Percentiles rank a stretch among this genome's conserved stretches.
Conservation (phyloP, 2,113 vertebrate species). For the Proterorhinus semilunaris region DNA sequence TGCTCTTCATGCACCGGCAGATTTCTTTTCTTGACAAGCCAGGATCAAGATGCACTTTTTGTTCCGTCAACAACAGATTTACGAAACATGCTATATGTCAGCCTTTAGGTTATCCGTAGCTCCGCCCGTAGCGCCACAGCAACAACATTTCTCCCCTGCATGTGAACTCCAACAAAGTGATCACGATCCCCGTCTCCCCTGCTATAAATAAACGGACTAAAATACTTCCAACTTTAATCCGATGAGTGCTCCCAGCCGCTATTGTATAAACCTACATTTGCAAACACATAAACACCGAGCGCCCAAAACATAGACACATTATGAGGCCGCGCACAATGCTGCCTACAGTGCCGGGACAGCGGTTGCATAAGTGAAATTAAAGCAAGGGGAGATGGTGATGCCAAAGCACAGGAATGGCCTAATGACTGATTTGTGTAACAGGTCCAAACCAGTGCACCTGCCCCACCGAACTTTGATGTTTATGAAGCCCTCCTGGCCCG, state of each 20-base stretch:
- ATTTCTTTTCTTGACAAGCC: too few relatives aligned
- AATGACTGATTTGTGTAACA: slow-evolving; percentile 48
- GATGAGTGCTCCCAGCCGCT: slow-evolving; percentile 25
- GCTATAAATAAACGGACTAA: not conserved
- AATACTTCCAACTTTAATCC: slow-evolving; percentile 23
- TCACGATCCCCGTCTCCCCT: not conserved
- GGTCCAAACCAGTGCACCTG: slow-evolving; percentile 45
- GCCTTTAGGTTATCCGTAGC: too few relatives aligned
- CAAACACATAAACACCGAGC: slow-evolving; percentile 49
- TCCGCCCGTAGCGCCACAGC: not conserved
- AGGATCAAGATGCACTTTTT: too few relatives aligned
- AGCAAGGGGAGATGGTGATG: slow-evolving; percentile 48
- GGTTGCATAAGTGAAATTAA: slow-evolving; percentile 54
- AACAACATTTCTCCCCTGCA: not conserved
- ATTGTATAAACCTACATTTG: slow-evolving; percentile 42
- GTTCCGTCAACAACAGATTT: too few relatives aligned
- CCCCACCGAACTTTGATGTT: slow-evolving; percentile 46
- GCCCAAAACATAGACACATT: slow-evolving; percentile 35
- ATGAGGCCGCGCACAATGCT: slow-evolving; percentile 48
- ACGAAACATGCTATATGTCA: too few relatives aligned
- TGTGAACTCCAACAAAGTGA: not conserved
- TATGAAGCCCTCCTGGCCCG: slow-evolving; percentile 51
- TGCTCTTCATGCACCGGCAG: too few relatives aligned
- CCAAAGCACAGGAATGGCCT: slow-evolving; percentile 55
- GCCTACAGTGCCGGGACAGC: slow-evolving; percentile 20